Percentiles rank a stretch among this genome's conserved stretches.
These are phyloP conservation scores for Drosophila parthenogenetica DNA, from an alignment of 2,888 invertebrate species.

Conservation along the genomic window DNA sequence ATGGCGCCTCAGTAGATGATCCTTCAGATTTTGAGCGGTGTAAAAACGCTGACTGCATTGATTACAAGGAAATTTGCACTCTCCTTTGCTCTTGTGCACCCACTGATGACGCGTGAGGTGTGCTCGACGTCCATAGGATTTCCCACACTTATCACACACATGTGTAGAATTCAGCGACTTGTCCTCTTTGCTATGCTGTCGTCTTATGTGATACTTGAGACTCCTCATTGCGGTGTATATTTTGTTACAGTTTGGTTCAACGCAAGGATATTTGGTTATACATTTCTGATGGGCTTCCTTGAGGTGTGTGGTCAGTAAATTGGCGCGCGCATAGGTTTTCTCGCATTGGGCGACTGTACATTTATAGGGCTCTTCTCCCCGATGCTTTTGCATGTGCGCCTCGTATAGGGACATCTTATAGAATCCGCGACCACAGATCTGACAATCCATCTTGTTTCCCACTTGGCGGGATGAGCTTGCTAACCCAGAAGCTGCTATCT, in stretches of 20 bases:
- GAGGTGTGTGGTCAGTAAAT: conserved; percentile 47
- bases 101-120: conserved; percentile 61
- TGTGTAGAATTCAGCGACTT: conserved; percentile 5
- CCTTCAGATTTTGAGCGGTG: conserved; percentile 62
- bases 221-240: conserved; percentile 63
- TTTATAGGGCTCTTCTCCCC: conserved; percentile 57
- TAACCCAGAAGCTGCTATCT: background rate
- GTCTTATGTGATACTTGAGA: conserved; percentile 60
- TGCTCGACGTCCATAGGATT: conserved; percentile 64
- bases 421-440: conserved; percentile 59
- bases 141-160: conserved; percentile 78
- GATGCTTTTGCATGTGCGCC: conserved; percentile 62
- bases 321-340: conserved; percentile 54
- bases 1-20: conserved; percentile 75
- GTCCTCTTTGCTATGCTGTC: conserved; percentile 26
- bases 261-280: conserved; percentile 34
- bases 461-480: conserved; percentile 19
- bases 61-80: conserved; percentile 42
- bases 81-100: conserved; percentile 45
- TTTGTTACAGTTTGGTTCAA: conserved; percentile 50
- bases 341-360: conserved; percentile 49
- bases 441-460: conserved; percentile 50
- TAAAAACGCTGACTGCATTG: conserved; percentile 62
- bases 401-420: conserved; percentile 62
- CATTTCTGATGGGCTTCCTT: conserved; percentile 39